Evolutionary conservation across 2,113 vertebrate genomes (phyloP).

Genomic region (Tragelaphus strepsiceros): DNA sequence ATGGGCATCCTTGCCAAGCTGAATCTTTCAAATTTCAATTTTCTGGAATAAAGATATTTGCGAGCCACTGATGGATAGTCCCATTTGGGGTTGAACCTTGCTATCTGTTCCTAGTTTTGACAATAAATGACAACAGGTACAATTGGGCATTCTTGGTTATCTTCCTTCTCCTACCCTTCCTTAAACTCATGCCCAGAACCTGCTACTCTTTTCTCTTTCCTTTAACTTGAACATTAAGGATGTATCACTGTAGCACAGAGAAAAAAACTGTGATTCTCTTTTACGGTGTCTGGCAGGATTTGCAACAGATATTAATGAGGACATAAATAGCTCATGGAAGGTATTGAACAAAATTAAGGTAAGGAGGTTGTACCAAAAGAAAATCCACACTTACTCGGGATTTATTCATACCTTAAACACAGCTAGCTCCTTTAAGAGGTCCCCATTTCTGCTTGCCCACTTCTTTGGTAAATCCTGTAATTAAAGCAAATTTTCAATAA

Average conservation of each 20-base stretch:
- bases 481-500: conserved; percentile 73
- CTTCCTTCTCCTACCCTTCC: background rate
- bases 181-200: background rate
- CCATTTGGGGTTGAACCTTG: background rate
- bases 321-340: conserved; percentile 81
- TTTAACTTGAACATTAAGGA: conserved; percentile 71
- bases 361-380: conserved; percentile 78
- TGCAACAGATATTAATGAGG: conserved; percentile 83
- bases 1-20: background rate
- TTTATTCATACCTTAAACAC: conserved; percentile 78
- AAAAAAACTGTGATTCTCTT: conserved; percentile 82
- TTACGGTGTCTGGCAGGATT: conserved; percentile 82
- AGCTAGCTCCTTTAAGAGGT: conserved; percentile 71
- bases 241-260: conserved; percentile 74
- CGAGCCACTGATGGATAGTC: background rate
- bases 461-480: conserved; percentile 74
- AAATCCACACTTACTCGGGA: conserved; percentile 73
- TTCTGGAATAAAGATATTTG: background rate
- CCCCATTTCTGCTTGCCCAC: conserved; percentile 64
- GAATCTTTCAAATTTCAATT: background rate
- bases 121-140: conserved; percentile 33
- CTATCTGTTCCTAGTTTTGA: background rate
- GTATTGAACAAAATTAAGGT: conserved; percentile 81
- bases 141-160: background rate
- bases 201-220: conserved; percentile 26